Percentiles rank a stretch among this genome's conserved stretches.
Evolutionary conservation across 2,888 invertebrate genomes (phyloP).

Genomic region (Yponomeuta sedellus): DNA sequence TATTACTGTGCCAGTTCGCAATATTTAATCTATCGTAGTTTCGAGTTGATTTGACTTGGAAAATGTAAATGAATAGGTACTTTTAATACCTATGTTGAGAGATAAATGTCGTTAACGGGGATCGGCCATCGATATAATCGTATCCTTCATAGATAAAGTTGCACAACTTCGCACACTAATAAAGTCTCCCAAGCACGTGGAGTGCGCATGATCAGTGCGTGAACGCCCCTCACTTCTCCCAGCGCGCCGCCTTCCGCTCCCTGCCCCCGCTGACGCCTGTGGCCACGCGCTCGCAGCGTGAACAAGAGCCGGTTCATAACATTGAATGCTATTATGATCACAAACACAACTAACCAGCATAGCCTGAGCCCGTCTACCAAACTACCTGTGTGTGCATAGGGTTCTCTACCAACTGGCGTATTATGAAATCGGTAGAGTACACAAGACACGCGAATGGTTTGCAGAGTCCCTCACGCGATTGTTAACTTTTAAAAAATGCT

Average conservation of each 20-base stretch:
- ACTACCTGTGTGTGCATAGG: neutral
- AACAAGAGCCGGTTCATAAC: conserved; percentile 37
- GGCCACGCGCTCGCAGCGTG: conserved; percentile 42
- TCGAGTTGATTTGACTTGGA: neutral
- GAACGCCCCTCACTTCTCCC: conserved; percentile 29
- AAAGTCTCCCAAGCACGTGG: conserved; percentile 59
- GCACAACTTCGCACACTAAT: conserved; percentile 34
- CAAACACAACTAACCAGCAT: neutral
- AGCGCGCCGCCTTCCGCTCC: conserved; percentile 29
- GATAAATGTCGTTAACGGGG: too few species aligned
- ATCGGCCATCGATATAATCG: too few species aligned
- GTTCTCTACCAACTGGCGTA: neutral
- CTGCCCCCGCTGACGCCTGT: conserved; percentile 23
- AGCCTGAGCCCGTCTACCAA: neutral
- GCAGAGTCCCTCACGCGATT: neutral
- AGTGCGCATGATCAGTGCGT: conserved; percentile 57
- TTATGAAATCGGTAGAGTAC: neutral
- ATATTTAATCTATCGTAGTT: neutral
- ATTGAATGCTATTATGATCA: conserved; percentile 11
- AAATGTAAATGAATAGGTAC: neutral
- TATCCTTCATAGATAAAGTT: too few species aligned
- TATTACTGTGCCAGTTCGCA: conserved; percentile 37
- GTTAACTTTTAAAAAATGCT: neutral
- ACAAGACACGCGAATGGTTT: conserved; percentile 1
- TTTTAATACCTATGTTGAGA: too few species aligned